Evolutionary conservation across 2,113 vertebrate species (phyloP).

Genomic region (Scytalopus superciliaris): DNA sequence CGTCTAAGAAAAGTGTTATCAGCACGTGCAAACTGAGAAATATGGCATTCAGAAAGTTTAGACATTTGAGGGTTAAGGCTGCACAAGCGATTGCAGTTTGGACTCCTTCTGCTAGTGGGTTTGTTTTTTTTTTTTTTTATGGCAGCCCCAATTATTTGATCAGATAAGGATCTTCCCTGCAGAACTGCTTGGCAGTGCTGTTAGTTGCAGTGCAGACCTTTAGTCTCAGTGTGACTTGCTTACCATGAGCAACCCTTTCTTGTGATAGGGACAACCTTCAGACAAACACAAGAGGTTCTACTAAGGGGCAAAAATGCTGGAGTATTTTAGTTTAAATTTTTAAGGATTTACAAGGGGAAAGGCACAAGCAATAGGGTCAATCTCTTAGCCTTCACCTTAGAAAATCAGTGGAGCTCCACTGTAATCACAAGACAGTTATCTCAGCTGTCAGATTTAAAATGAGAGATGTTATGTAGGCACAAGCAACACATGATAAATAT

Average conservation of each 20-base stretch:
- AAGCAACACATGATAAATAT: background rate
- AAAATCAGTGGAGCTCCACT: background rate
- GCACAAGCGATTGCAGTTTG: background rate
- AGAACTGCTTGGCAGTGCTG: background rate
- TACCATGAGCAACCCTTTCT: background rate
- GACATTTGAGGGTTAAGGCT: background rate
- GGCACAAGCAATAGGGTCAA: background rate
- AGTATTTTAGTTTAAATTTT: background rate
- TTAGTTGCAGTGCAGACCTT: background rate
- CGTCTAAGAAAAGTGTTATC: fast-evolving
- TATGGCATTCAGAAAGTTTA: fast-evolving
- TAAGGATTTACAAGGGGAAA: background rate
- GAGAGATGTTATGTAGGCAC: background rate
- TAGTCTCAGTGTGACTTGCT: background rate
- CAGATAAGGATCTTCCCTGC: background rate
- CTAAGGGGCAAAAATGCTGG: background rate
- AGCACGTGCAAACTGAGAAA: fast-evolving
- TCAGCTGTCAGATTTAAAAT: background rate
- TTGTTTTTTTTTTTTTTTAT: background rate
- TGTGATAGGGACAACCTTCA: background rate
- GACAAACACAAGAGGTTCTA: background rate
- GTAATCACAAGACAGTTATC: background rate
- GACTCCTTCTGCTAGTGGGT: background rate
- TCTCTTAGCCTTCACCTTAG: background rate
- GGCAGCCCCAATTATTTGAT: background rate